phyloP scores from a whole-genome alignment of 2,113 vertebrate species.

The Callorhinus ursinus region DNA sequence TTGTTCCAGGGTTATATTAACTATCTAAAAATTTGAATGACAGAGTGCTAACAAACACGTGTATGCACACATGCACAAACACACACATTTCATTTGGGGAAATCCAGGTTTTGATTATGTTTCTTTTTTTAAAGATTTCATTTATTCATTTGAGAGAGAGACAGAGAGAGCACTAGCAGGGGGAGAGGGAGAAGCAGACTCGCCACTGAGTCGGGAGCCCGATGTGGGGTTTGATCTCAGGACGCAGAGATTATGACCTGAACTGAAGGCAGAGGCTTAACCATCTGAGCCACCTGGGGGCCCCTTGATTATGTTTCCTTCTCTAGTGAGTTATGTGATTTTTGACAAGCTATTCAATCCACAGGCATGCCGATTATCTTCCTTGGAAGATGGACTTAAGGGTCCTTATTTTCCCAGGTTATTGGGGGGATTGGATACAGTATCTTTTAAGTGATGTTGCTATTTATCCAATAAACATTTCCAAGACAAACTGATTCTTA shows the following conservation, averaged over 20 bases:
- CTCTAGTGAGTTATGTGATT: not conserved
- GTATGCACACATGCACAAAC: not conserved
- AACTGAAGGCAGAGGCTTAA: not conserved
- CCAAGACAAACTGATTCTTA: not conserved
- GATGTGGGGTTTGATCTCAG: not conserved
- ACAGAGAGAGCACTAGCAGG: not conserved
- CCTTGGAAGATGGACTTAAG: not conserved
- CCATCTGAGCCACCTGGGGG: not conserved
- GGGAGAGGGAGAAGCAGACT: not conserved
- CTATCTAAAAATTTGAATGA: not conserved
- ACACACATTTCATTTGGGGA: not conserved
- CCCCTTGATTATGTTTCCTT: not conserved
- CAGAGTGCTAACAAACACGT: not conserved
- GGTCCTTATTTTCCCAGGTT: not conserved
- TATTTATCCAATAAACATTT: not conserved
- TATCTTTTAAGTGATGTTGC: not conserved
- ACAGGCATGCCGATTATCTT: not conserved
- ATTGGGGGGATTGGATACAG: not conserved
- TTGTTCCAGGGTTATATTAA: not conserved
- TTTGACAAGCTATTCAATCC: not conserved
- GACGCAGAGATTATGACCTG: not conserved
- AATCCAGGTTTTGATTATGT: not conserved
- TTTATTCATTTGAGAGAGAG: not conserved
- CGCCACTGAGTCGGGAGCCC: not conserved
- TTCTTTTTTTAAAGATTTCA: not conserved